Evolutionary conservation across 2,888 invertebrate species (phyloP), one percentile per base, ranked within the genome.

Genomic region (Quadroppia sp.): DNA sequence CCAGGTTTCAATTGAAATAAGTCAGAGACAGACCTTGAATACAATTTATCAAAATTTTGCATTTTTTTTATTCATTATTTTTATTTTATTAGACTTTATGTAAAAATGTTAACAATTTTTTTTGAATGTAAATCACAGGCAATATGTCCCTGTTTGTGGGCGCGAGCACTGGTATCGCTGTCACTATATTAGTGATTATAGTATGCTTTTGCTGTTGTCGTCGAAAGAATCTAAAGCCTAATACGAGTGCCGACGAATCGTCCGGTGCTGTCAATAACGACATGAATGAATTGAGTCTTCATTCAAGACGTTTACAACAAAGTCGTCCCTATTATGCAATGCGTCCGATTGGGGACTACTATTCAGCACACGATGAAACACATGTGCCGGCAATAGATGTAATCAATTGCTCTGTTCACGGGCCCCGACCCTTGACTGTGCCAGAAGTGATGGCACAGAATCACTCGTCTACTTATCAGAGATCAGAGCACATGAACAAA

Each of bases 261-360:
- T 6, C 23, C 30, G 23, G 13, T 50, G 36, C n/a, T 30, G 28
- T 71, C 28, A 36, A 71, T 25, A 28, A 17, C 3, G 50, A 50
- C n/a, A n/a, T n/a, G n/a, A n/a, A n/a, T 4, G 71, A 71, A 1
- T 28, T 25, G 15, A 48, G 77, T 13, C 71, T 78, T 71, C 79
- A 79, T 56, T 72, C 78, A 9, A 75, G 78, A n/a, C 78, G 78
- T 45, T 61, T 79, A 42, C 78, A 78, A 36, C 78, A 77, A 67
- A 78, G 78, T 71, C n/a, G n/a, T n/a, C 78, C 79, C 9, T 77
- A 75, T 11, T 77, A 74, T 48, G 74, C 76, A 25, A 72, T 72
- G 23, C 72, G 78, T 9, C 74, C 75, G 32, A 42, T 72, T 40
- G 40, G 32, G 30, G 42, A 67, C 25, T 32, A 67, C n/a, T 28